phyloP scores from a whole-genome alignment of 2,797 vertebrate genomes.

The Platalea minor region DNA sequence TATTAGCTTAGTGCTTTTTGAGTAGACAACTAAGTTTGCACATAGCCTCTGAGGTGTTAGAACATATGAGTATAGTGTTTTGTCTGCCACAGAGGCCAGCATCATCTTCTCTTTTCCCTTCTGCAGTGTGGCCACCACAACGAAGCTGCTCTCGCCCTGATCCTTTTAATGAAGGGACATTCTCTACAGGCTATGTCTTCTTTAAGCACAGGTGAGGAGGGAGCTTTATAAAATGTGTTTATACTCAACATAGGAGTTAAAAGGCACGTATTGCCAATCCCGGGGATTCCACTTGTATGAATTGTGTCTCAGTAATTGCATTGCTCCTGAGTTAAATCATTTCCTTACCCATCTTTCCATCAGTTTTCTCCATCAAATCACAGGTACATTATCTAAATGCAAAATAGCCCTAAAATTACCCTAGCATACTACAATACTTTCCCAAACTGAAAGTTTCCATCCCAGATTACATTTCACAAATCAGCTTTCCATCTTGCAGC shows the following conservation, averaged over 20 bases:
- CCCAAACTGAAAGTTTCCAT: constrained; percentile 10
- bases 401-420: neutral
- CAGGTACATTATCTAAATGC: neutral
- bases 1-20: neutral
- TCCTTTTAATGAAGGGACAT: neutral
- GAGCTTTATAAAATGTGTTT: neutral
- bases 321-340: neutral
- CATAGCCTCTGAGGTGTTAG: neutral
- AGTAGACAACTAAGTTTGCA: neutral
- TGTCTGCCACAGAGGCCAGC: neutral
- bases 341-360: neutral
- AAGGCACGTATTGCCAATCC: neutral
- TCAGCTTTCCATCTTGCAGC: neutral
- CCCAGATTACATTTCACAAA: neutral
- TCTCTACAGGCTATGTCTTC: neutral
- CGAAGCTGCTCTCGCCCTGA: neutral
- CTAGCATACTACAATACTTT: neutral
- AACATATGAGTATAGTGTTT: neutral
- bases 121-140: neutral
- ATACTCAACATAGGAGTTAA: neutral
- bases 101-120: neutral
- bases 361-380: constrained; percentile 5
- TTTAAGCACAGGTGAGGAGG: neutral
- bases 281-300: neutral
- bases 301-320: neutral